A percentile compares a stretch with the other conserved stretches of the same genome.
These are phyloP conservation scores for Coregonus sp. DNA, from an alignment of 2,797 vertebrate species.

Conservation along the genomic window DNA sequence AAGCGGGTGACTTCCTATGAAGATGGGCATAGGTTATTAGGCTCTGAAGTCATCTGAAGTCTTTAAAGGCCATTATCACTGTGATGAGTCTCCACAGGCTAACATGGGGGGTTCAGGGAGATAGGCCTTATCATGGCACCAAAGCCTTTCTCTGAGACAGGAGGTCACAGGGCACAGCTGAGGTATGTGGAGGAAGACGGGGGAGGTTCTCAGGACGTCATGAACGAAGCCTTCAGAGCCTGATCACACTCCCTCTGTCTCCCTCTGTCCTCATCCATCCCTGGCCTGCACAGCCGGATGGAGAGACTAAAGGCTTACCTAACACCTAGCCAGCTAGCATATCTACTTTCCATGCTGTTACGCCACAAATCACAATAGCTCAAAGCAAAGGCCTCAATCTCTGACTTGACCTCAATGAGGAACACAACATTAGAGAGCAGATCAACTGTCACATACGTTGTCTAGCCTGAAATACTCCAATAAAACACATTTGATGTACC, in stretches of 20 bases:
- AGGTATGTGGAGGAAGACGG: slow-evolving; percentile 42
- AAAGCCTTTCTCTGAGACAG: slow-evolving; percentile 52
- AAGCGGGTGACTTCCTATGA: slow-evolving; percentile 36
- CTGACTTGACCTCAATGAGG: slow-evolving; percentile 47
- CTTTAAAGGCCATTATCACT: slow-evolving; percentile 40
- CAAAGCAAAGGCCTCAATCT: slow-evolving; percentile 40
- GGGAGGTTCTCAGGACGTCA: not conserved
- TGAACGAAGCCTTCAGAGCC: not conserved
- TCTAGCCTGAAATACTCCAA: not conserved
- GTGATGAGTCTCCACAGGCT: slow-evolving; percentile 41
- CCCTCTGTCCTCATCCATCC: not conserved
- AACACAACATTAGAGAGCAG: slow-evolving; percentile 47
- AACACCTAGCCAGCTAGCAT: slow-evolving; percentile 13
- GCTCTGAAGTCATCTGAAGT: slow-evolving; percentile 26
- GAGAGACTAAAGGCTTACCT: not conserved
- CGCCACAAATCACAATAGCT: slow-evolving; percentile 62
- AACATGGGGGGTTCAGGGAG: slow-evolving; percentile 42
- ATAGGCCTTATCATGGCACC: slow-evolving; percentile 55
- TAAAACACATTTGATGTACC: not conserved
- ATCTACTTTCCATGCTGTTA: slow-evolving; percentile 53
- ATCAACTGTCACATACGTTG: slow-evolving; percentile 32
- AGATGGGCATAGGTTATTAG: slow-evolving; percentile 49
- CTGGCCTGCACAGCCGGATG: not conserved
- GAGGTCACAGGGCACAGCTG: slow-evolving; percentile 51
- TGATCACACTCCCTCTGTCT: not conserved